These are phyloP conservation scores for Cryptocephalus moraei DNA, from an alignment of 2,888 invertebrate species.

Conservation along the genomic window DNA sequence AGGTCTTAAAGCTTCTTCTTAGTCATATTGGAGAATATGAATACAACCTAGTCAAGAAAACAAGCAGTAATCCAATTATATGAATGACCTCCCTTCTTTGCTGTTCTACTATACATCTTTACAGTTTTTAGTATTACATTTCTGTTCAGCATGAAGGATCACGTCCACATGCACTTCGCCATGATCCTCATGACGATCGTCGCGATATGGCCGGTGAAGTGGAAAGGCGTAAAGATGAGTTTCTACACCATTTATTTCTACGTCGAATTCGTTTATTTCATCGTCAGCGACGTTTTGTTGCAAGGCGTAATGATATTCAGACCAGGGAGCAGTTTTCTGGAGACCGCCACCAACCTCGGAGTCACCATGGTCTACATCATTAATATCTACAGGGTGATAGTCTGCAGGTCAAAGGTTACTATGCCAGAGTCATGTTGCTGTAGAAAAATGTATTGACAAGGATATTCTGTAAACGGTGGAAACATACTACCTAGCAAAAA, in stretches of 20 bases:
- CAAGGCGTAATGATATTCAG: background rate
- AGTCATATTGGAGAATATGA: too few relatives aligned
- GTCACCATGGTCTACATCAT: conserved; percentile 1
- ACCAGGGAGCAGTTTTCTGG: background rate
- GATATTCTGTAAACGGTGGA: too few relatives aligned
- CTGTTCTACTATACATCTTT: too few relatives aligned
- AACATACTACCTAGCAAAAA: too few relatives aligned
- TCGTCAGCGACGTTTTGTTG: conserved; percentile 2
- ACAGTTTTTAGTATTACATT: too few relatives aligned
- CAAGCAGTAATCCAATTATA: too few relatives aligned
- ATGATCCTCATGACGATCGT: conserved; percentile 2
- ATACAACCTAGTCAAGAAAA: too few relatives aligned
- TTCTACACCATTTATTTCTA: conserved; percentile 7
- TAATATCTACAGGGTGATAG: conserved; percentile 2
- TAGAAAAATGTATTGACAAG: too few relatives aligned
- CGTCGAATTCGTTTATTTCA: conserved; percentile 1
- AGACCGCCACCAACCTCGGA: background rate
- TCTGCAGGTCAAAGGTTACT: background rate
- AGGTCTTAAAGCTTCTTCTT: too few relatives aligned
- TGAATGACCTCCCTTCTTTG: too few relatives aligned
- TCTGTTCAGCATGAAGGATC: background rate
- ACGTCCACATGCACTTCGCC: conserved; percentile 6
- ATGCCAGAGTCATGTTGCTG: too few relatives aligned
- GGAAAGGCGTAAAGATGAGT: background rate
- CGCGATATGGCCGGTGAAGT: conserved; percentile 8